phyloP scores from a whole-genome alignment of 2,797 vertebrate species.

The Karalla daura region DNA sequence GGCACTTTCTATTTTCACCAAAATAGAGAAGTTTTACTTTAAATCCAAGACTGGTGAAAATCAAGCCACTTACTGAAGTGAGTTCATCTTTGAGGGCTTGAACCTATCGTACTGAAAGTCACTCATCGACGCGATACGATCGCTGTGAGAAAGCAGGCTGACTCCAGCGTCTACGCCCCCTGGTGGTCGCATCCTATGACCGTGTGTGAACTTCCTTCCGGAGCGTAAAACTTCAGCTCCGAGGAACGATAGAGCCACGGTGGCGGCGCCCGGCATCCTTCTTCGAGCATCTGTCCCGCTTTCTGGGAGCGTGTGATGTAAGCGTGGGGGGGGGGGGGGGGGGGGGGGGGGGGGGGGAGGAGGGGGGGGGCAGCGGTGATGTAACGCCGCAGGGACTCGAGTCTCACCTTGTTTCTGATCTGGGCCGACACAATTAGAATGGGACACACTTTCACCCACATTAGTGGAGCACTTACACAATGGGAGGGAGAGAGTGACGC shows the following conservation, averaged over 20 bases:
- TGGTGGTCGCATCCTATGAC: too few relatives aligned
- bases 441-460: constrained; percentile 47
- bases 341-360: constrained; percentile 39
- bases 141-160: too few relatives aligned
- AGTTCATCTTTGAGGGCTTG: too few relatives aligned
- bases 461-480: constrained; percentile 70
- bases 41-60: too few relatives aligned
- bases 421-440: constrained; percentile 76
- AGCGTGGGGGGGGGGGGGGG: constrained; percentile 27
- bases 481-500: neutral
- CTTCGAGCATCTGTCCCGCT: constrained; percentile 38
- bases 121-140: too few relatives aligned
- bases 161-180: neutral
- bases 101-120: too few relatives aligned
- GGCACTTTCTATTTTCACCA: too few relatives aligned
- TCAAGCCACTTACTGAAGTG: too few relatives aligned
- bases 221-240: too few relatives aligned
- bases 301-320: constrained; percentile 60
- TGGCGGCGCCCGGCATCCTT: neutral
- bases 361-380: constrained; percentile 65
- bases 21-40: too few relatives aligned
- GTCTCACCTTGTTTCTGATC: constrained; percentile 77
- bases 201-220: too few relatives aligned
- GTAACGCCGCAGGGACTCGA: constrained; percentile 71
- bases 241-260: too few relatives aligned